Evolutionary conservation across 2,113 vertebrate species (phyloP), one percentile per base, ranked within the genome.

Genomic region (Sander vitreus): DNA sequence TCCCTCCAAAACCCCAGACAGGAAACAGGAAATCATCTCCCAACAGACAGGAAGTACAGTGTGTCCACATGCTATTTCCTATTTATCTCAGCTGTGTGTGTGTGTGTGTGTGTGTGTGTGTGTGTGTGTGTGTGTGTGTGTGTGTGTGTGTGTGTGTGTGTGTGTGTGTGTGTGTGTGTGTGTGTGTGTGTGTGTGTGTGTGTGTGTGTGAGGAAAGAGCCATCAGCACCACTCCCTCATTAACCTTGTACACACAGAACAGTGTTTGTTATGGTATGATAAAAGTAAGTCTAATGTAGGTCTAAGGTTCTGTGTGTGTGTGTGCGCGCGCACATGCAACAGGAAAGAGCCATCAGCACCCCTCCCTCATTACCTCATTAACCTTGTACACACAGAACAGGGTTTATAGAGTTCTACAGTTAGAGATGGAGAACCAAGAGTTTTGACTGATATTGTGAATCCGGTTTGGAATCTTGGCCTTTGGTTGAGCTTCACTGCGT

Each of bases 1-100:
- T 87, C 57, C 76, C 76, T 81, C 75, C 69, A 55, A 80, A 88
- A 63, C 43, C 65, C 48, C 48, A 77, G 88, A 88, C 83, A 62
- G 89, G 88, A 91, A 76, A 84, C 72, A 86, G 90, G 86, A 90
- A 89, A 80, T 88, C 62, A 83, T 90, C 85, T 84, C 68, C 53
- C 68, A 85, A 53, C 50, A 81, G 74, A 75, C 85, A 80, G 91
- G 83, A 92, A 88, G 78, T 72, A 62, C 80, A 83, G 77, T 65
- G 47, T 71, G 68, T 86, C 71, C 85, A 80, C 62, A 80, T 80
- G 64, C 73, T 51, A 89, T 88, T 92, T 88, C 87, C 89, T 90
- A 9, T 81, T 76, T 82, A 76, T 85, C 69, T 72, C 14, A 57
- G 33, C 39, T 15, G 12, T 30, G 23, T 65, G 69, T 48, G 68